A percentile compares a stretch with the other conserved stretches of the same genome.
phyloP scores from a whole-genome alignment of 2,797 vertebrate genomes.

The Tamandua tetradactyla region DNA sequence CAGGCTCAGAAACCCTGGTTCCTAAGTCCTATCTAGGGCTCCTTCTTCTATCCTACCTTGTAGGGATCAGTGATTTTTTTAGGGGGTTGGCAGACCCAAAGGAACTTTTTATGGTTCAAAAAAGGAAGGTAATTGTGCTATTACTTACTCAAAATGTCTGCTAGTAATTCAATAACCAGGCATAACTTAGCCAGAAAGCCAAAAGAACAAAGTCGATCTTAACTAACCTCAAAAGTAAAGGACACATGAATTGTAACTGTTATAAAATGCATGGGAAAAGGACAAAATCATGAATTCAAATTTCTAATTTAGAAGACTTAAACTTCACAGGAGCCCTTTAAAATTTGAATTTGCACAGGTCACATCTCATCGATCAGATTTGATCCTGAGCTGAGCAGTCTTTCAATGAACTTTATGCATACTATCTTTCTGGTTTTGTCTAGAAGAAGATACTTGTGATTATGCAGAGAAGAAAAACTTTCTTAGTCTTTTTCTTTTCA shows the following conservation, averaged over 20 bases:
- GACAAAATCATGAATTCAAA: conserved; percentile 55
- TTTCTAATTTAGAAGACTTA: conserved; percentile 45
- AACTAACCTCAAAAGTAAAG: conserved; percentile 51
- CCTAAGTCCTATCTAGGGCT: neutral
- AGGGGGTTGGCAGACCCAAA: neutral
- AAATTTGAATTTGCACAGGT: conserved; percentile 38
- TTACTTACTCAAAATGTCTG: conserved; percentile 45
- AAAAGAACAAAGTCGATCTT: conserved; percentile 62
- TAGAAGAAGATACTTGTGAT: neutral
- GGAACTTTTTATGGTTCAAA: conserved; percentile 53
- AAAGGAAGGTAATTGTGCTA: conserved; percentile 58
- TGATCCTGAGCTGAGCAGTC: conserved; percentile 31
- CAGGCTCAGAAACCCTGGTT: neutral
- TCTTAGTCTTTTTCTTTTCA: neutral
- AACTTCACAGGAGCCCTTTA: neutral
- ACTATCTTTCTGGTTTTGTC: neutral
- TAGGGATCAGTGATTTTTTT: neutral
- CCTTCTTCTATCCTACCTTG: neutral
- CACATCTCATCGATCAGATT: conserved; percentile 34
- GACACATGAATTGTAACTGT: neutral
- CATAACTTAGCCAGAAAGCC: conserved; percentile 56
- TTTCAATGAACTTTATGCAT: neutral
- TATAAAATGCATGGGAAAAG: conserved; percentile 26
- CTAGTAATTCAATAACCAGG: conserved; percentile 60
- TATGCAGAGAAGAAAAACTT: neutral